These are phyloP conservation scores for Naso thynnoides DNA, from an alignment of 2,797 vertebrate species.

Conservation along the genomic window DNA sequence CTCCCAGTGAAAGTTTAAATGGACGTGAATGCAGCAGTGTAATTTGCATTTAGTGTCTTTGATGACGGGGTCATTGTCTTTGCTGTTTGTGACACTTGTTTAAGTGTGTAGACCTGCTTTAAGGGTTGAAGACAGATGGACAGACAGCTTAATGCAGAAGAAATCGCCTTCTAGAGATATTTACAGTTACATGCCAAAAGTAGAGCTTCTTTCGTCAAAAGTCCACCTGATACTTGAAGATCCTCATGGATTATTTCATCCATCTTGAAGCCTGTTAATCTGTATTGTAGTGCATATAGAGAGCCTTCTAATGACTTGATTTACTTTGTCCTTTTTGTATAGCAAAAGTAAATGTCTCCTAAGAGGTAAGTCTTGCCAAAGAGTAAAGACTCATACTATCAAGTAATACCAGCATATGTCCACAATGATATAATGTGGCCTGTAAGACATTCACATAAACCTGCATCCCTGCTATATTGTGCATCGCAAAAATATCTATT, in stretches of 20 bases:
- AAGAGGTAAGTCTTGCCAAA: conserved; percentile 93
- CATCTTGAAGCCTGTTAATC: conserved; percentile 79
- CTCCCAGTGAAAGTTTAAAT: conserved; percentile 29
- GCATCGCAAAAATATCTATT: conserved; percentile 55
- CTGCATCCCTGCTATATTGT: conserved; percentile 61
- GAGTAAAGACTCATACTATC: conserved; percentile 87
- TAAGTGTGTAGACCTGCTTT: conserved; percentile 17
- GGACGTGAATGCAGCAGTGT: conserved; percentile 21
- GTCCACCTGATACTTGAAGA: conserved; percentile 82
- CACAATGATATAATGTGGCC: conserved; percentile 65
- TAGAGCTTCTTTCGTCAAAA: conserved; percentile 72
- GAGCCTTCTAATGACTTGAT: conserved; percentile 58
- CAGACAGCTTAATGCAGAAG: conserved; percentile 43
- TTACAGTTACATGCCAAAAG: conserved; percentile 72
- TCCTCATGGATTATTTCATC: conserved; percentile 72
- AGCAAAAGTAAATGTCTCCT: conserved; percentile 83
- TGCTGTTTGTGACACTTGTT: conserved; percentile 19
- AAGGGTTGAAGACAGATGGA: conserved; percentile 37
- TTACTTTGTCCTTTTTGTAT: conserved; percentile 68
- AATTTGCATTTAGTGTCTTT: conserved; percentile 40
- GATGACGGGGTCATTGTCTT: conserved; percentile 21
- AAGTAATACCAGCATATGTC: conserved; percentile 89
- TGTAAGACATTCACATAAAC: conserved; percentile 60
- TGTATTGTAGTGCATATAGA: conserved; percentile 83
- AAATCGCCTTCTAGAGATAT: conserved; percentile 69